Evolutionary conservation across 2,797 vertebrate species (phyloP).

Genomic region (Scolopax rusticola): DNA sequence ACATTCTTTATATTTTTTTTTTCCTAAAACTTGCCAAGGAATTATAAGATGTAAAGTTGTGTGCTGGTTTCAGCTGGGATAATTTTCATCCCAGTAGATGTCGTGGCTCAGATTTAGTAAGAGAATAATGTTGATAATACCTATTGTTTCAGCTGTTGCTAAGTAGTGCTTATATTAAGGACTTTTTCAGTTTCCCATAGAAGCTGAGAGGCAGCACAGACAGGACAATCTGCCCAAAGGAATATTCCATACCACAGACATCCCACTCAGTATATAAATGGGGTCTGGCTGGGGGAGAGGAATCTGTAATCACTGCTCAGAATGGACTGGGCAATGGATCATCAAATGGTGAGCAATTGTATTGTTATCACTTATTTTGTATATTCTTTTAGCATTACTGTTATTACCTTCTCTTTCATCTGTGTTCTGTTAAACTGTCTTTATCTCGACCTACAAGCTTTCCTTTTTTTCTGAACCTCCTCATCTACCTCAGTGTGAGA

Average conservation of each 20-base stretch:
- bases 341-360: background rate
- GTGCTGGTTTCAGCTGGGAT: background rate
- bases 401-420: background rate
- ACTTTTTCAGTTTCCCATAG: background rate
- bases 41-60: background rate
- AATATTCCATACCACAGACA: background rate
- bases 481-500: background rate
- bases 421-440: background rate
- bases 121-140: background rate
- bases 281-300: background rate
- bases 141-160: background rate
- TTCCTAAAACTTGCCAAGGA: background rate
- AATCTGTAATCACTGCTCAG: background rate
- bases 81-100: background rate
- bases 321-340: background rate
- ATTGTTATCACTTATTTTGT: background rate
- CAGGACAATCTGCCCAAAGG: background rate
- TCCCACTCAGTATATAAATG: background rate
- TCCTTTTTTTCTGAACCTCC: background rate
- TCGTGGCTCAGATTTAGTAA: background rate
- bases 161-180: background rate
- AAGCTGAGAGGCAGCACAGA: background rate
- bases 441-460: background rate
- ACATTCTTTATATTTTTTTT: background rate
- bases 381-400: background rate